Conservation (phyloP, 2,888 invertebrate species). For the Hartigia nigra region DNA sequence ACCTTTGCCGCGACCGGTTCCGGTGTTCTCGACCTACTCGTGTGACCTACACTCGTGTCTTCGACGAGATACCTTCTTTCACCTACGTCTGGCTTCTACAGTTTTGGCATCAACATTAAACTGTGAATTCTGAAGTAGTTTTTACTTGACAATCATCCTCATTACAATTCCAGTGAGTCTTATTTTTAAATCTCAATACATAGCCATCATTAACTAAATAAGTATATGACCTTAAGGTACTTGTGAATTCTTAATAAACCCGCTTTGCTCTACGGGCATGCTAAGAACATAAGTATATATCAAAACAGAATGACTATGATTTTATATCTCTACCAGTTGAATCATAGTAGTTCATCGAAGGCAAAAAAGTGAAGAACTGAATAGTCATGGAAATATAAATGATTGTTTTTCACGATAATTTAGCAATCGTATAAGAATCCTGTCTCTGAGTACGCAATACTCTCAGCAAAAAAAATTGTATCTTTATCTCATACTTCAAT, state of each 20-base stretch:
- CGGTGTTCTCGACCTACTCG: conserved; percentile 29
- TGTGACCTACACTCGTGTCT: conserved; percentile 4
- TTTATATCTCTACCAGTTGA: background rate
- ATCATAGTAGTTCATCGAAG: background rate
- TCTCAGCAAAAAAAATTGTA: background rate
- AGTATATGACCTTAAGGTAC: background rate
- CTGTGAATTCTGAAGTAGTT: background rate
- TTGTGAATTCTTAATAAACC: background rate
- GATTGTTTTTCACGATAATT: too few relatives aligned
- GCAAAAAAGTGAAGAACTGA: background rate
- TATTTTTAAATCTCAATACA: background rate
- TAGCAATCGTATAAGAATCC: too few relatives aligned
- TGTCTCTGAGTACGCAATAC: too few relatives aligned
- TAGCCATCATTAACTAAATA: background rate
- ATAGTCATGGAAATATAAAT: too few relatives aligned
- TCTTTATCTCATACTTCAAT: background rate
- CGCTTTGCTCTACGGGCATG: background rate
- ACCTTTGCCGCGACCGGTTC: conserved; percentile 42
- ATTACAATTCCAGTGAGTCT: background rate
- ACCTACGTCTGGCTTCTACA: background rate
- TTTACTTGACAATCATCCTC: background rate
- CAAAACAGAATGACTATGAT: background rate
- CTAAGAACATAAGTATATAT: background rate
- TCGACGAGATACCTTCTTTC: background rate
- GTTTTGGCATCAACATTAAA: background rate